Evolutionary conservation across 2,888 invertebrate genomes (phyloP).

Genomic region (Spialia ferax): DNA sequence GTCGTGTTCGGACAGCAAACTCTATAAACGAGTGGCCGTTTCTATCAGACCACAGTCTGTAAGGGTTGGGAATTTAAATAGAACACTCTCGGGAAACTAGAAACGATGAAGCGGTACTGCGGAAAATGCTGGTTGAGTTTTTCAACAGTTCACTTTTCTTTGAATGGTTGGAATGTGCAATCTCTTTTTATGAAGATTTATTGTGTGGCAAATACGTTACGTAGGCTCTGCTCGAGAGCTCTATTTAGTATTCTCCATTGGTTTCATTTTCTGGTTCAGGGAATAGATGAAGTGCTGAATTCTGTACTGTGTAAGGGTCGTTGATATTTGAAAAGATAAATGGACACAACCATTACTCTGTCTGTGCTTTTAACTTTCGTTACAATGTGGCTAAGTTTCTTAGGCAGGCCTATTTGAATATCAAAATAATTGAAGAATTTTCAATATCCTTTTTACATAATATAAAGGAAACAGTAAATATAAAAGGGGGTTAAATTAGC

Average conservation of each 20-base stretch:
- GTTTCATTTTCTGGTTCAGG: conserved; percentile 5
- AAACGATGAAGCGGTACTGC: conserved; percentile 38
- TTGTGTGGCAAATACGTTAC: conserved; percentile 39
- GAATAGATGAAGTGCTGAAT: conserved; percentile 2
- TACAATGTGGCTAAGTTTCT: background rate
- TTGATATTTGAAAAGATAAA: conserved; percentile 4
- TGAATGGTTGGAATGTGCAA: conserved; percentile 40
- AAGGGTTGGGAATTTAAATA: conserved; percentile 37
- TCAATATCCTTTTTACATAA: too few relatives aligned
- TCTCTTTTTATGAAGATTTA: conserved; percentile 38
- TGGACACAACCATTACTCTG: background rate
- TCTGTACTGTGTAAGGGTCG: background rate
- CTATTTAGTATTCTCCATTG: conserved; percentile 30
- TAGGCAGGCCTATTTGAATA: background rate
- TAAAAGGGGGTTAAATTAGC: too few relatives aligned
- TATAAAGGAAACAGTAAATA: too few relatives aligned
- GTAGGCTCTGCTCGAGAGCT: conserved; percentile 28
- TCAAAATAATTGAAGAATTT: too few relatives aligned
- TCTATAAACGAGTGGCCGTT: conserved; percentile 29
- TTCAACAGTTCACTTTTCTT: conserved; percentile 40
- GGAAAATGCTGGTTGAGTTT: conserved; percentile 38
- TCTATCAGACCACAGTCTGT: conserved; percentile 27
- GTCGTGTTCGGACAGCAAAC: conserved; percentile 15
- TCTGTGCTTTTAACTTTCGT: background rate
- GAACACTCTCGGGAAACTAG: conserved; percentile 33